Conservation (phyloP, 1,140 invertebrate species). For the Drosophila erecta region DNA sequence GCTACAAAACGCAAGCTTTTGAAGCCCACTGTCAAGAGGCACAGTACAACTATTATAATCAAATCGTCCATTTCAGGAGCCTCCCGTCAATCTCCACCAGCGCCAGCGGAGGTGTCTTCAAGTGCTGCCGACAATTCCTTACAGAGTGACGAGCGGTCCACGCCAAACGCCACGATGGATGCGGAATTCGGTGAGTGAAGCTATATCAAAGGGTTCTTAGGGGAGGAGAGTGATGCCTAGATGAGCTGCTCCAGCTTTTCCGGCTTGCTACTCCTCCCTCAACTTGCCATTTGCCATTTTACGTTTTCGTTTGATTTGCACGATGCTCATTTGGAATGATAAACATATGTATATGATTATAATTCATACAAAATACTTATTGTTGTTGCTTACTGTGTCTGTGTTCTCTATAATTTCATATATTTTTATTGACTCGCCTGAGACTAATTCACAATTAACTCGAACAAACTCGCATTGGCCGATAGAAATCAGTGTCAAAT, state of each 20-base stretch:
- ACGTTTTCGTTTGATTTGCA: constrained; percentile 39
- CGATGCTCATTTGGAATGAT: constrained; percentile 52
- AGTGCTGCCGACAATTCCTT: constrained; percentile 29
- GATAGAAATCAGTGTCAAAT: constrained; percentile 22
- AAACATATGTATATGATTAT: constrained; percentile 7
- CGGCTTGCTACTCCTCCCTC: neutral
- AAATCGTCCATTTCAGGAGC: constrained; percentile 32
- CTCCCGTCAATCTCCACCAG: constrained; percentile 63
- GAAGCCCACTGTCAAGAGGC: neutral
- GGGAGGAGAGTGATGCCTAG: neutral
- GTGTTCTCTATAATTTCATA: constrained; percentile 42
- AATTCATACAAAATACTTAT: constrained; percentile 48
- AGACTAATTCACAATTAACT: constrained; percentile 48
- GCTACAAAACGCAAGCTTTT: neutral
- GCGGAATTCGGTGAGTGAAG: constrained; percentile 70
- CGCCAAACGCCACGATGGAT: constrained; percentile 64
- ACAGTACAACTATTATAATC: neutral
- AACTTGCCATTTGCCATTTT: neutral
- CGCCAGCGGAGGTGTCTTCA: constrained; percentile 10
- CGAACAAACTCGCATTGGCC: constrained; percentile 14
- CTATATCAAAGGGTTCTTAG: neutral
- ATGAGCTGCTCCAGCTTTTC: neutral
- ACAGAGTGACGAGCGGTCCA: constrained; percentile 60
- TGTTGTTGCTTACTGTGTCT: constrained; percentile 64
- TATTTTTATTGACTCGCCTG: constrained; percentile 31